phyloP scores from a whole-genome alignment of 2,797 vertebrate species.

The Agapornis canus region DNA sequence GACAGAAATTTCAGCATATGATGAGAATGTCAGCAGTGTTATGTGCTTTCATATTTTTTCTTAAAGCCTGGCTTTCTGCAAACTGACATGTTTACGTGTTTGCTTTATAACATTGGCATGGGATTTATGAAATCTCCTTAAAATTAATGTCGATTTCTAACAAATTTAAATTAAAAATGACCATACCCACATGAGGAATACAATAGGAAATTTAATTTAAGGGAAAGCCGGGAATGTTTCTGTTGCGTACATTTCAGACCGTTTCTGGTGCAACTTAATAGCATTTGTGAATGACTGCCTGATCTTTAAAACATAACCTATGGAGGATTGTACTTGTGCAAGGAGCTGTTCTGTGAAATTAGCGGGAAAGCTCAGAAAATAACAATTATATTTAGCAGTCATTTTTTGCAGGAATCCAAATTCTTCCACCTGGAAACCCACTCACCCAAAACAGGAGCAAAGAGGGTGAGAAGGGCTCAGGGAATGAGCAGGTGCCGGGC shows the following conservation, averaged over 20 bases:
- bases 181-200: constrained; percentile 24
- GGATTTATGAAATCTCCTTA: constrained; percentile 46
- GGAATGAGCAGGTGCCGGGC: not conserved
- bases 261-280: constrained; percentile 23
- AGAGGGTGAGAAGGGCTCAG: not conserved
- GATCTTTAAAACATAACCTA: not conserved
- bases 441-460: not conserved
- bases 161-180: constrained; percentile 62
- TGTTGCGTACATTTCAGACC: constrained; percentile 25
- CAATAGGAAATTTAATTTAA: constrained; percentile 57
- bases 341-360: not conserved
- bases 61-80: constrained; percentile 65
- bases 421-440: not conserved
- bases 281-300: not conserved
- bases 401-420: not conserved
- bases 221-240: constrained; percentile 30
- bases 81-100: constrained; percentile 65
- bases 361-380: not conserved
- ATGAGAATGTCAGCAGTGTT: constrained; percentile 56
- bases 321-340: not conserved
- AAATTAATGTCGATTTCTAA: constrained; percentile 64
- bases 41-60: constrained; percentile 15
- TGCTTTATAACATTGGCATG: constrained; percentile 46
- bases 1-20: constrained; percentile 12
- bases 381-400: not conserved